phyloP scores from a whole-genome alignment of 2,113 vertebrate genomes.

The Hippolais icterina region DNA sequence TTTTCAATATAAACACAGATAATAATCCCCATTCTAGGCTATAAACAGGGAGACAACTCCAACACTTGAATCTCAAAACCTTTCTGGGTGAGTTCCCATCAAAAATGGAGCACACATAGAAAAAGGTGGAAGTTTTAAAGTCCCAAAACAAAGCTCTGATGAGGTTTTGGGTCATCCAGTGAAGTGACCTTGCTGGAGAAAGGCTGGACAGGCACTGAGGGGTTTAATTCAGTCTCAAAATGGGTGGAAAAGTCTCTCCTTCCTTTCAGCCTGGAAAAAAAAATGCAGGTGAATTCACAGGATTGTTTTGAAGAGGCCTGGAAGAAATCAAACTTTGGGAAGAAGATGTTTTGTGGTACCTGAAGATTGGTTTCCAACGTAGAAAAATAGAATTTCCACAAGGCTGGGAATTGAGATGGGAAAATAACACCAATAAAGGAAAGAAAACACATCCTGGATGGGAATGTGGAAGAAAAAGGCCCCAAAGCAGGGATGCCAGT shows the following conservation, averaged over 20 bases:
- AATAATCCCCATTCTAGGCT: neutral
- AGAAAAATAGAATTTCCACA: neutral
- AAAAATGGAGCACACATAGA: neutral
- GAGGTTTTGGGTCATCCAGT: neutral
- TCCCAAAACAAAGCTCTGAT: neutral
- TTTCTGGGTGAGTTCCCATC: neutral
- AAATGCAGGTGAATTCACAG: neutral
- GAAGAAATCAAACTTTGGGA: neutral
- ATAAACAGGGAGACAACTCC: neutral
- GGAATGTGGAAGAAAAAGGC: neutral
- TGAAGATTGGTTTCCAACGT: neutral
- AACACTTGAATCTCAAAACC: neutral
- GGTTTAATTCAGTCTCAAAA: neutral
- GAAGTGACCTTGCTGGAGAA: neutral
- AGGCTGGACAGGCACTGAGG: neutral
- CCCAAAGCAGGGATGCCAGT: neutral
- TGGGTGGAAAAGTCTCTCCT: neutral
- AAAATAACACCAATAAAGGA: neutral
- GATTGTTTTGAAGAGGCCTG: neutral
- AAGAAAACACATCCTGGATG: neutral
- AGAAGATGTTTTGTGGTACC: neutral
- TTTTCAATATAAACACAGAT: rapidly evolving
- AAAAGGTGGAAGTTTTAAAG: neutral
- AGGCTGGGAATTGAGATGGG: neutral
- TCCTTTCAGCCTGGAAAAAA: neutral